A percentile compares a stretch with the other conserved stretches of the same genome.
Evolutionary conservation across 2,888 invertebrate species (phyloP).

Genomic region (Achlya flavicornis): DNA sequence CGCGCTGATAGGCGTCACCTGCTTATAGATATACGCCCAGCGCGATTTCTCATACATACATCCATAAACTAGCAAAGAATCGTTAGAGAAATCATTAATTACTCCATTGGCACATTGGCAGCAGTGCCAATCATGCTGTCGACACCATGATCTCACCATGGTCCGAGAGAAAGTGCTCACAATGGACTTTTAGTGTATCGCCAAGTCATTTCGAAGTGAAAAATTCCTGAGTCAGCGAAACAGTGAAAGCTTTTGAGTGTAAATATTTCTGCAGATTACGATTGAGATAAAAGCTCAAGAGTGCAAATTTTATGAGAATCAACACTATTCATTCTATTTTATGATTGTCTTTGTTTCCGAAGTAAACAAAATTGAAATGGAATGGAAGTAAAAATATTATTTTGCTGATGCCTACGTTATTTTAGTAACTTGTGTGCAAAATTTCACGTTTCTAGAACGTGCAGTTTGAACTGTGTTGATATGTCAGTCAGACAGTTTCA

Average conservation of each 20-base stretch:
- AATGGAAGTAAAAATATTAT: background rate
- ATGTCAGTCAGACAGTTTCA: background rate
- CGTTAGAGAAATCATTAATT: constrained; percentile 59
- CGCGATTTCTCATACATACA: constrained; percentile 31
- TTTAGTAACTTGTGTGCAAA: too few relatives aligned
- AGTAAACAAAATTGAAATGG: background rate
- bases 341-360: background rate
- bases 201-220: constrained; percentile 30
- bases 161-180: constrained; percentile 57
- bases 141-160: constrained; percentile 28
- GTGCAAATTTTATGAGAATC: constrained; percentile 17
- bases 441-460: too few relatives aligned
- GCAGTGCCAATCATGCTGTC: constrained; percentile 50
- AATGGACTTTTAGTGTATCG: constrained; percentile 32
- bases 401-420: too few relatives aligned
- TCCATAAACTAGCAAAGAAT: constrained; percentile 20
- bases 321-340: constrained; percentile 15
- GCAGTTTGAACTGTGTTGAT: too few relatives aligned
- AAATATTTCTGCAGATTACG: constrained; percentile 18
- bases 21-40: background rate
- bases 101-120: constrained; percentile 41
- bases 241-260: constrained; percentile 17
- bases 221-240: constrained; percentile 37
- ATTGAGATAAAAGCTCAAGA: constrained; percentile 7
- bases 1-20: too few relatives aligned